A percentile compares a stretch with the other conserved stretches of the same genome.
These are phyloP conservation scores for Syrista parreyssii DNA, from an alignment of 2,888 invertebrate species.

Conservation along the genomic window DNA sequence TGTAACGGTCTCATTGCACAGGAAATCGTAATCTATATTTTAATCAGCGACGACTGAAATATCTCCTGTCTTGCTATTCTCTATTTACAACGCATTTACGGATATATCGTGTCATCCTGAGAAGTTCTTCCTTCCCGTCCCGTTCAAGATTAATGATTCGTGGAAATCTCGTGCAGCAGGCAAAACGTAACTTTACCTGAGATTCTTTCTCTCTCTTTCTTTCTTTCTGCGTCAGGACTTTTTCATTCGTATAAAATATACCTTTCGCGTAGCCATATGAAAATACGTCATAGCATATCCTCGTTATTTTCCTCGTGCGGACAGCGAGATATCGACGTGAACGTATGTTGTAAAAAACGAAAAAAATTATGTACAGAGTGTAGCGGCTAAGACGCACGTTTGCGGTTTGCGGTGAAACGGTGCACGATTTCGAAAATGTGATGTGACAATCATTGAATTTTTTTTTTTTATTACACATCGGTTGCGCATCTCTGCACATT, in stretches of 20 bases:
- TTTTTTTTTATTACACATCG: no score
- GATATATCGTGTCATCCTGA: background rate
- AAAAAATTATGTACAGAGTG: background rate
- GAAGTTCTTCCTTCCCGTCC: background rate
- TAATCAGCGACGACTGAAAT: slow-evolving; percentile 30
- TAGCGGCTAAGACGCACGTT: no score
- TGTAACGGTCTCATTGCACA: slow-evolving; percentile 20
- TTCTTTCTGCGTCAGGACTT: background rate
- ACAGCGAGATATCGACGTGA: background rate
- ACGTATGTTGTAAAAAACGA: background rate
- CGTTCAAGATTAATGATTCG: background rate
- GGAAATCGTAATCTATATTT: slow-evolving; percentile 42
- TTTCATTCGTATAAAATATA: background rate
- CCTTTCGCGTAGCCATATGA: background rate
- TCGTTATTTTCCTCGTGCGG: background rate
- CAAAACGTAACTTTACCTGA: background rate
- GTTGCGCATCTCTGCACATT: no score
- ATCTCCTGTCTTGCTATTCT: slow-evolving; percentile 20
- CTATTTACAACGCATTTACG: background rate
- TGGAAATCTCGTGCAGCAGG: background rate
- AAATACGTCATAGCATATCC: background rate
- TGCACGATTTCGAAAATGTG: no score
- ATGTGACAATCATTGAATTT: no score
- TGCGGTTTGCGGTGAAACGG: no score
- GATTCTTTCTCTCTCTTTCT: background rate